phyloP scores from a whole-genome alignment of 2,797 vertebrate species.

The Zalophus californianus region DNA sequence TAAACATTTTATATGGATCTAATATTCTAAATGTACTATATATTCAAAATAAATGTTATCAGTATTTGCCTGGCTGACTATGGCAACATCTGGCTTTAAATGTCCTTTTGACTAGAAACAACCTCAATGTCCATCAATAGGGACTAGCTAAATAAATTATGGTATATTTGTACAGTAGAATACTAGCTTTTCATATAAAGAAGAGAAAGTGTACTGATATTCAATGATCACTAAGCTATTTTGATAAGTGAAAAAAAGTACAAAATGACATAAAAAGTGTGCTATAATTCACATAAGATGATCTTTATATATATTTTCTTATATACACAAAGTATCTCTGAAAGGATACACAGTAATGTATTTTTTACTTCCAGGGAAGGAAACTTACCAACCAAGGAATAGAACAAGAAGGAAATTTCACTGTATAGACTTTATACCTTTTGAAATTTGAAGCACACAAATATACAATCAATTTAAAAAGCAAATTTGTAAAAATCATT shows the following conservation, averaged over 20 bases:
- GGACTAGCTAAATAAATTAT: background rate
- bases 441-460: background rate
- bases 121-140: background rate
- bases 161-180: background rate
- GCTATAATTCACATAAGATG: background rate
- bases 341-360: background rate
- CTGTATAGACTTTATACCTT: background rate
- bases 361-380: background rate
- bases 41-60: background rate
- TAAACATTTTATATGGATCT: conserved; percentile 7
- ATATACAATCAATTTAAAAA: background rate
- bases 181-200: background rate
- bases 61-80: background rate
- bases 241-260: background rate
- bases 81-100: background rate
- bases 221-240: background rate
- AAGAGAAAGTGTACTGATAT: background rate
- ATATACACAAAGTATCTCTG: background rate
- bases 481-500: background rate
- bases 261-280: background rate
- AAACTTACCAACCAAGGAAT: background rate
- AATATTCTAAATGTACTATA: background rate
- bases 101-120: background rate
- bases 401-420: background rate
- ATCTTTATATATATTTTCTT: background rate